Base-by-base conservation (phyloP, 2,113 vertebrate genomes). In the Pseudolaguvia tuberculata region DNA sequence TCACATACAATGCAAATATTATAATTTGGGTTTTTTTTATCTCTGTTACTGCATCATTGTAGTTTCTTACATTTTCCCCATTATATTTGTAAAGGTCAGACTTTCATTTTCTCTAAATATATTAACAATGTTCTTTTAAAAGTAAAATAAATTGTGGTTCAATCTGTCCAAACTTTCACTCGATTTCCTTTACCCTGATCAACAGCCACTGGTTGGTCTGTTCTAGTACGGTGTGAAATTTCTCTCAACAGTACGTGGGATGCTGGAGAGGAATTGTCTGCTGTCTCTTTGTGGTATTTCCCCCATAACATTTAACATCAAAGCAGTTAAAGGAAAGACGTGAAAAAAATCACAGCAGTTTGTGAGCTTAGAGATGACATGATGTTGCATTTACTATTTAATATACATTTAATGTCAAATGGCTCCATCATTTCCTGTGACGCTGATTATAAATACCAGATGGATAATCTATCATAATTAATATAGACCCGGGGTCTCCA, bases 121-220 rank as follows among this genome's bases (percentile, higher is more conserved):
- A n/a, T 17, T 42, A 42, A 42, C 4, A 8, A 23, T 48, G 29
- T 59, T 62, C n/a, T 14, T 39, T 51, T 47, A 23, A 57, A 75
- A 31, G 23, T 14, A 47, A 67, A 14, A 2, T 0, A 5, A 17
- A 31, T 2, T 31, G 29, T n/a, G 17, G 48, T 53, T 51, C 55
- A 31, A 2, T 21, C 18, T 17, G 29, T 35, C 51, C 11, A 42
- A 1, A 14, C 62, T 69, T 14, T 51, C 25, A 35, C 27, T 63
- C 21, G 12, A 31, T 70, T 66, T 65, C 31, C 67, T 79, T 70
- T 62, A 56, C 39, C 35, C 23, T 12, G 35, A 68, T 51, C 47
- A 59, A 47, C 10, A 42, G 13, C 18, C 2, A 3, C 20, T 3
- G 1, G 2, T 12, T 27, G 20, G 9, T 12, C 59, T 21, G 21